These are phyloP conservation scores for Pteronura brasiliensis DNA, from an alignment of 2,113 vertebrate species.

Conservation along the genomic window DNA sequence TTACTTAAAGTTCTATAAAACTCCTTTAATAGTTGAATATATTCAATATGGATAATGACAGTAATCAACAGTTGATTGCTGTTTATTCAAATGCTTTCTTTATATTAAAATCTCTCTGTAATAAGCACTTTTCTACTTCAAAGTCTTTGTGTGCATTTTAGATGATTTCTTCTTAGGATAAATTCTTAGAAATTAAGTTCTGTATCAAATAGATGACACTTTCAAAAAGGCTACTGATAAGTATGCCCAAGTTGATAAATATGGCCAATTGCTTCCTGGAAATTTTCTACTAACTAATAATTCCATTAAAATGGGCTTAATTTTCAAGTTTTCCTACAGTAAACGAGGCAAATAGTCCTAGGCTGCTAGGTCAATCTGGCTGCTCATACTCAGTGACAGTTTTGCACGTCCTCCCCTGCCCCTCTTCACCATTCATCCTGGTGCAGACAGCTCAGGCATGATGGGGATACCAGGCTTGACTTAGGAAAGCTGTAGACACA, in stretches of 20 bases:
- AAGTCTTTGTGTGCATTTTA: background rate
- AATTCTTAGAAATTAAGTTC: background rate
- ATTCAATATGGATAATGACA: background rate
- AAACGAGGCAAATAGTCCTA: background rate
- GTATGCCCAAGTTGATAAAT: conserved; percentile 5
- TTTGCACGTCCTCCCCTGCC: background rate
- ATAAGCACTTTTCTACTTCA: background rate
- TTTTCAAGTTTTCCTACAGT: conserved; percentile 10
- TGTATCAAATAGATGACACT: background rate
- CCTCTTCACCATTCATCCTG: too few species aligned
- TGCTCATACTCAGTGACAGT: background rate
- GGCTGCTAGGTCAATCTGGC: background rate
- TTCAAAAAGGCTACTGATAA: conserved; percentile 10
- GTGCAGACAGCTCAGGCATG: background rate
- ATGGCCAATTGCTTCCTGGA: background rate
- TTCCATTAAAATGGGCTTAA: background rate
- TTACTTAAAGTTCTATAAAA: background rate
- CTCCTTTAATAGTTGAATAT: background rate
- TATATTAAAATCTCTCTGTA: background rate
- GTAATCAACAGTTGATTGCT: background rate
- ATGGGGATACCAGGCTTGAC: background rate
- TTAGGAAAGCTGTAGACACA: background rate
- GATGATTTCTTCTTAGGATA: background rate
- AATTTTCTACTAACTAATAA: background rate
- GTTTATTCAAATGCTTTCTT: background rate